Conservation (phyloP, 2,888 invertebrate genomes). For the Itoplectis maculator region DNA sequence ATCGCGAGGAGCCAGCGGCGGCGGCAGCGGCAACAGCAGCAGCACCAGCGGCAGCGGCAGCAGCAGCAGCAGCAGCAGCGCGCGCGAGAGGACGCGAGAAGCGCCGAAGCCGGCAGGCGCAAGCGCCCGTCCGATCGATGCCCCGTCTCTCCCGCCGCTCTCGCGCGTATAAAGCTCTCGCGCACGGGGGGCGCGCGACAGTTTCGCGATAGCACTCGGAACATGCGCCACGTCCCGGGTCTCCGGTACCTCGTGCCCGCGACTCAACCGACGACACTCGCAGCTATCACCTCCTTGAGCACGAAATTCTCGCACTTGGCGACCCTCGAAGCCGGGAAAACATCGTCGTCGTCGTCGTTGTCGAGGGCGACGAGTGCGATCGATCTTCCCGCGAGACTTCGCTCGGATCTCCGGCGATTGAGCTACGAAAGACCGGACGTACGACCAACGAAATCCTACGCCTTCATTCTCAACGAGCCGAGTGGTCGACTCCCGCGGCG, state of each 20-base stretch:
- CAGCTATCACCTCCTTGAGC: constrained; percentile 25
- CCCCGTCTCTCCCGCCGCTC: constrained; percentile 75
- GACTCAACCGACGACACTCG: constrained; percentile 52
- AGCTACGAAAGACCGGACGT: background rate
- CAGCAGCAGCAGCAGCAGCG: constrained; percentile 46
- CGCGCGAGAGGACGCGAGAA: constrained; percentile 49
- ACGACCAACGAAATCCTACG: background rate
- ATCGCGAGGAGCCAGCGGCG: constrained; percentile 38
- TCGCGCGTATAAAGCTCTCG: constrained; percentile 83
- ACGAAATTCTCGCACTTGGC: constrained; percentile 37
- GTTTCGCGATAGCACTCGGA: constrained; percentile 82
- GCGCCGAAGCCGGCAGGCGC: constrained; percentile 76
- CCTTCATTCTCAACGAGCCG: no score
- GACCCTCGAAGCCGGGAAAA: constrained; percentile 13
- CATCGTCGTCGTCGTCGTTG: background rate
- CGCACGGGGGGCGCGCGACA: constrained; percentile 82
- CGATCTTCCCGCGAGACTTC: background rate
- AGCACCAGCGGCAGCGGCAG: constrained; percentile 36
- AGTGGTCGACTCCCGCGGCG: no score
- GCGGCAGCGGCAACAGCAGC: constrained; percentile 41
- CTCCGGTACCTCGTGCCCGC: constrained; percentile 67
- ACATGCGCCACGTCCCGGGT: constrained; percentile 79
- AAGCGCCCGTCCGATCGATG: constrained; percentile 84
- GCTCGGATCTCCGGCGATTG: background rate
- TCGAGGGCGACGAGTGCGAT: background rate